Percentiles rank a stretch among this genome's conserved stretches.
Conservation (phyloP, 1,140 invertebrate species). For the Cepaea nemoralis region DNA sequence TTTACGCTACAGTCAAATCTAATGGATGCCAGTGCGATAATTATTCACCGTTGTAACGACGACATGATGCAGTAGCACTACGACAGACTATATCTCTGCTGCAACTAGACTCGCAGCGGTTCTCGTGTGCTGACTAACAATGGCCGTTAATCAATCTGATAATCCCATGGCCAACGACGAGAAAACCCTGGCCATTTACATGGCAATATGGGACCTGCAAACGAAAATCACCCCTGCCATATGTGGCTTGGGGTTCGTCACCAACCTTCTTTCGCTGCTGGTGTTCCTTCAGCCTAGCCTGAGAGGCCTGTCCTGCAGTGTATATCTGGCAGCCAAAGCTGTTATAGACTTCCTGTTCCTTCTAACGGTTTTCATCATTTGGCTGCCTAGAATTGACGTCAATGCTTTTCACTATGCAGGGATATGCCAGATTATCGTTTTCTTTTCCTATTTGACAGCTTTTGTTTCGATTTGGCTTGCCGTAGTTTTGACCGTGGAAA, state of each 20-base stretch:
- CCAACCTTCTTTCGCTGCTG: conserved; percentile 13
- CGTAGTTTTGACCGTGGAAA: conserved; percentile 47
- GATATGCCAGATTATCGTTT: conserved; percentile 60
- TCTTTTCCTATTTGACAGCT: conserved; percentile 55
- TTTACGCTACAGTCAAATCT: no score
- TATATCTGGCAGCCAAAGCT: conserved; percentile 31
- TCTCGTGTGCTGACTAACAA: background rate
- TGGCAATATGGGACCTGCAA: background rate
- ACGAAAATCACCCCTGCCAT: conserved; percentile 13
- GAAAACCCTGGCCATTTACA: background rate
- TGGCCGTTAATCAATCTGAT: background rate
- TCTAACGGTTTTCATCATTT: background rate
- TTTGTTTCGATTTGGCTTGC: conserved; percentile 68
- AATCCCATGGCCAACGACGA: background rate
- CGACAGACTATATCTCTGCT: no score
- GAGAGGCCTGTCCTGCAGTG: conserved; percentile 2
- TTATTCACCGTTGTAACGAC: no score
- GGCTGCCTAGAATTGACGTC: background rate
- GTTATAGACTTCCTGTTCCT: conserved; percentile 25
- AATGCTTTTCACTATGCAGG: conserved; percentile 33
- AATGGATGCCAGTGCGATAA: no score
- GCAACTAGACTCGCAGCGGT: no score
- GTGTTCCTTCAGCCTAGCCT: conserved; percentile 23
- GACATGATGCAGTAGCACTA: no score
- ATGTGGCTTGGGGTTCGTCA: conserved; percentile 15